These are phyloP conservation scores for Chrysomela aeneicollis DNA, from an alignment of 2,888 invertebrate genomes.

Conservation along the genomic window DNA sequence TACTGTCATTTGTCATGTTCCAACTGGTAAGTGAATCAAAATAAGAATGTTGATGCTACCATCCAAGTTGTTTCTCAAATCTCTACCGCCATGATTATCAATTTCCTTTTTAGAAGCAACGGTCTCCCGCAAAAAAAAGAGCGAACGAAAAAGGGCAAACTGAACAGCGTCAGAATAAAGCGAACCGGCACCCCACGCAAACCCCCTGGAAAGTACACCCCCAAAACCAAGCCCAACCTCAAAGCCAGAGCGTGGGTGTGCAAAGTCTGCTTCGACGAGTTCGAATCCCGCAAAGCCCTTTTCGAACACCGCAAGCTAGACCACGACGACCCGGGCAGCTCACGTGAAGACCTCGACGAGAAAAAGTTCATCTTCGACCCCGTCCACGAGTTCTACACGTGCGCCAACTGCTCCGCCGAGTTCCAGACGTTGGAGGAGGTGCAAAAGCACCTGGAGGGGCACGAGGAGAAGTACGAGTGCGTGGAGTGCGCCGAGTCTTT, in stretches of 20 bases:
- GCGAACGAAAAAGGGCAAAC: conserved; percentile 18
- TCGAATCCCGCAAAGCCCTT: conserved; percentile 42
- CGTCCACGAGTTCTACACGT: conserved; percentile 47
- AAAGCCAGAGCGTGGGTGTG: conserved; percentile 48
- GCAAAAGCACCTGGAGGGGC: conserved; percentile 46
- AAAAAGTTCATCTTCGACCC: conserved; percentile 36
- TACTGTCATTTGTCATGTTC: too few relatives aligned
- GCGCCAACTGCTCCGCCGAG: conserved; percentile 50
- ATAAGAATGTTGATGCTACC: too few relatives aligned
- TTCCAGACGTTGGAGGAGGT: conserved; percentile 47
- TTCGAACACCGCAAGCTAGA: conserved; percentile 45
- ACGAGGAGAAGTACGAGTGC: conserved; percentile 55
- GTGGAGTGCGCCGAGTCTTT: conserved; percentile 48
- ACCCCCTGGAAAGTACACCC: conserved; percentile 29
- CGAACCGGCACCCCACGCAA: conserved; percentile 25
- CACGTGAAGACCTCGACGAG: conserved; percentile 30
- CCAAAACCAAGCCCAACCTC: conserved; percentile 42
- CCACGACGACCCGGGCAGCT: conserved; percentile 35
- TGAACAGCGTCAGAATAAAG: conserved; percentile 13
- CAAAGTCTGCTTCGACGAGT: conserved; percentile 46
- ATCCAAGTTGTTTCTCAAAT: too few relatives aligned
- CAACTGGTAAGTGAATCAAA: too few relatives aligned
- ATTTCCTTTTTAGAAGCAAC: conserved; percentile 1
- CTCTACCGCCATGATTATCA: conserved; percentile 2
- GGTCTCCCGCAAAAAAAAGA: not conserved